Evolutionary conservation across 2,888 invertebrate species (phyloP).

Genomic region (Adelognathus sp.): DNA sequence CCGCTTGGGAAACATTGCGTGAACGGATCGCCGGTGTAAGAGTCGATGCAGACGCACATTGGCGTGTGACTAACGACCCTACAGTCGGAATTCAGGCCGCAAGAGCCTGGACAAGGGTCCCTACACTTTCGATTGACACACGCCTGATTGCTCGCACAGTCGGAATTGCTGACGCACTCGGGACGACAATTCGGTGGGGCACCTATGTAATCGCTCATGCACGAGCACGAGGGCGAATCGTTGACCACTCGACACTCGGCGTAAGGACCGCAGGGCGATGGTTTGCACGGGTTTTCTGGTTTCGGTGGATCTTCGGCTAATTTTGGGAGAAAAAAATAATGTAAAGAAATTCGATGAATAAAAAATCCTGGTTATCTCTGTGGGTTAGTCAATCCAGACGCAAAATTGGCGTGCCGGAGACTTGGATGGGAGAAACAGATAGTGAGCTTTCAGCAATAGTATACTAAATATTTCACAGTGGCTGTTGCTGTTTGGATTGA

Average conservation of each 20-base stretch:
- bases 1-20: constrained; percentile 84
- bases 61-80: constrained; percentile 90
- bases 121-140: constrained; percentile 90
- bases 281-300: constrained; percentile 71
- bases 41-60: constrained; percentile 85
- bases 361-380: too few species aligned
- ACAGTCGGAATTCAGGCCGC: constrained; percentile 88
- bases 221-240: constrained; percentile 84
- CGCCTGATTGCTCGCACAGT: constrained; percentile 88
- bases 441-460: too few species aligned
- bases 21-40: constrained; percentile 84
- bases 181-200: too few species aligned
- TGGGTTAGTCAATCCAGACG: too few species aligned
- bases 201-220: constrained; percentile 88
- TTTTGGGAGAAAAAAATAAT: too few species aligned
- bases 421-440: too few species aligned
- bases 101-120: constrained; percentile 88
- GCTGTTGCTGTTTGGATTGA: too few species aligned
- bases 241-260: constrained; percentile 87
- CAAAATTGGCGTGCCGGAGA: too few species aligned
- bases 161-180: constrained; percentile 89
- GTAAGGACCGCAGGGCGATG: constrained; percentile 81
- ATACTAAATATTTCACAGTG: too few species aligned
- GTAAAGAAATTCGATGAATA: too few species aligned
- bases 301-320: constrained; percentile 54